Evolutionary conservation across 2,888 invertebrate species (phyloP).

Genomic region (Orgyia antiqua): DNA sequence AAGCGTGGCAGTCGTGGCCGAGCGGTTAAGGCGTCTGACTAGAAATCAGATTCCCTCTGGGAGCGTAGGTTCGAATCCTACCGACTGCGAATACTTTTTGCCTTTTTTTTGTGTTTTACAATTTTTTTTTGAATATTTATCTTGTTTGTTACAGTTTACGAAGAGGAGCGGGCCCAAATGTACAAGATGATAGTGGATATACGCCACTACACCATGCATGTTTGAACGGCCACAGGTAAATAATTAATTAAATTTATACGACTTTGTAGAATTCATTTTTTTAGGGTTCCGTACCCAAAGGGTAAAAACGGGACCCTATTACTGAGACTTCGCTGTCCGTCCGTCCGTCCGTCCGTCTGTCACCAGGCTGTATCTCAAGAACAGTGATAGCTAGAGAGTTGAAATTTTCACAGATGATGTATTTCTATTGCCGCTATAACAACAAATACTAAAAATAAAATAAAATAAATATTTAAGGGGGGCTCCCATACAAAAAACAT

Average conservation of each 20-base stretch:
- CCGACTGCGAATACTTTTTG: constrained; percentile 81
- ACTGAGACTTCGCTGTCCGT: too few relatives aligned
- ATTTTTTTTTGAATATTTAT: too few relatives aligned
- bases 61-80: constrained; percentile 95
- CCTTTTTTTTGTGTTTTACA: constrained; percentile 19
- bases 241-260: constrained; percentile 14
- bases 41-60: constrained; percentile 94
- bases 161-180: constrained; percentile 93
- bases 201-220: constrained; percentile 96
- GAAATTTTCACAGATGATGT: too few relatives aligned
- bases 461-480: too few relatives aligned
- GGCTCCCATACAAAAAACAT: too few relatives aligned
- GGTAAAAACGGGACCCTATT: too few relatives aligned
- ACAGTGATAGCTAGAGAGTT: too few relatives aligned
- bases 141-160: constrained; percentile 85
- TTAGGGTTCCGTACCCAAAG: too few relatives aligned
- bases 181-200: constrained; percentile 95
- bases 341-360: too few relatives aligned
- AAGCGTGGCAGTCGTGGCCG: constrained; percentile 91
- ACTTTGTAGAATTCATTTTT: neutral
- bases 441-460: too few relatives aligned
- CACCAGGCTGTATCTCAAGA: too few relatives aligned
- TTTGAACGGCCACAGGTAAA: constrained; percentile 94
- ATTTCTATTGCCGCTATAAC: too few relatives aligned
- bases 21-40: constrained; percentile 94